These are phyloP conservation scores for Uria aalge DNA, from an alignment of 2,113 vertebrate genomes.

Conservation along the genomic window DNA sequence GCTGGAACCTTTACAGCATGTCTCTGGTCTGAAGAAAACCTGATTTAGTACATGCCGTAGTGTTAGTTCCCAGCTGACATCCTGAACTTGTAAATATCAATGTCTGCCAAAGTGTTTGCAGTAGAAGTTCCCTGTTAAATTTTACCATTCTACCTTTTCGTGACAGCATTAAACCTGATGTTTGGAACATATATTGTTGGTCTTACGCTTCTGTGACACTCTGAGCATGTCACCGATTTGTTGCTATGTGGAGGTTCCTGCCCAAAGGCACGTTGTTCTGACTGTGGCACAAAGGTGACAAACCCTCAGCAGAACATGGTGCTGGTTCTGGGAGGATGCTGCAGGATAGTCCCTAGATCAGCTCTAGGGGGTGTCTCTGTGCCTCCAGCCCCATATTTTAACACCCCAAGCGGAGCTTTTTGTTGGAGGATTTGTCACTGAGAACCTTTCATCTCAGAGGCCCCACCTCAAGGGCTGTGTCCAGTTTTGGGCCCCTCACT, in stretches of 20 bases:
- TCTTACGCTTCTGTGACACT: background rate
- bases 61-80: background rate
- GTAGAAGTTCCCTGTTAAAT: background rate
- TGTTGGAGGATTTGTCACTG: background rate
- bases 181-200: background rate
- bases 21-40: background rate
- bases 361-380: background rate
- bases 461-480: background rate
- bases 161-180: background rate
- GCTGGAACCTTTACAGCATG: background rate
- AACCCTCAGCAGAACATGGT: background rate
- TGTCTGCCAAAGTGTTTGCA: background rate
- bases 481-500: too few relatives aligned
- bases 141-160: background rate
- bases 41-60: background rate
- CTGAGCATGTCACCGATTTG: rapidly evolving
- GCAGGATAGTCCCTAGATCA: rapidly evolving
- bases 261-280: rapidly evolving
- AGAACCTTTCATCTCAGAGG: background rate
- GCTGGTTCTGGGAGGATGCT: background rate
- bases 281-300: background rate
- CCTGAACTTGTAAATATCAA: background rate
- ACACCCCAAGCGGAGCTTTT: rapidly evolving
- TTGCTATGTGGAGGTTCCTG: background rate
- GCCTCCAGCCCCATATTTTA: background rate